Percentiles rank a stretch among this genome's conserved stretches.
These are phyloP conservation scores for Aleiodes alternator DNA, from an alignment of 2,888 invertebrate species.

Conservation along the genomic window DNA sequence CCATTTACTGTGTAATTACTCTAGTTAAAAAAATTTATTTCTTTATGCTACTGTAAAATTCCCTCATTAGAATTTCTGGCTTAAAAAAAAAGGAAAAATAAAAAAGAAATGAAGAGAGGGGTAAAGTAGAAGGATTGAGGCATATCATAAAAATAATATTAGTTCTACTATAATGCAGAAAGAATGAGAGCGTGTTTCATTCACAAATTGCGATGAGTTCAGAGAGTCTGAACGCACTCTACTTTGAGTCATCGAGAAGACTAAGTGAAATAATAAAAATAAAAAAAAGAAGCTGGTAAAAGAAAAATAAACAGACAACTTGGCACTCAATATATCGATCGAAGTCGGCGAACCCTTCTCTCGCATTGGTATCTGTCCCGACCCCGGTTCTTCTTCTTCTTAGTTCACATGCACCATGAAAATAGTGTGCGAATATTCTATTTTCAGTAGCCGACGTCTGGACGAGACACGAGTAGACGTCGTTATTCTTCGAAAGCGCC, in stretches of 20 bases:
- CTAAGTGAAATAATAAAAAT: neutral
- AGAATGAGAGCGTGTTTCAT: slow-evolving; percentile 11
- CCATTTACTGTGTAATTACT: too few species aligned
- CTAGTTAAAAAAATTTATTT: too few species aligned
- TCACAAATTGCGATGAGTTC: slow-evolving; percentile 2
- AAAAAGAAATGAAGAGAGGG: too few species aligned
- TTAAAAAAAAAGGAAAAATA: too few species aligned
- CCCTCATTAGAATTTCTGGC: too few species aligned
- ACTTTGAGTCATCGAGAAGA: slow-evolving; percentile 1
- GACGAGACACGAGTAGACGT: slow-evolving; percentile 66
- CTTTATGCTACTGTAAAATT: too few species aligned
- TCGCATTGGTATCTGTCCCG: neutral
- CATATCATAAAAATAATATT: neutral
- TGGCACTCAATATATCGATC: slow-evolving; percentile 25
- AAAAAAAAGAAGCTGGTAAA: neutral
- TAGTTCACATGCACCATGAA: slow-evolving; percentile 21
- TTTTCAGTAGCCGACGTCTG: slow-evolving; percentile 62
- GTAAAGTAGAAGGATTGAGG: neutral
- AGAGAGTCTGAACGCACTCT: neutral
- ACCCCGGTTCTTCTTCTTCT: neutral
- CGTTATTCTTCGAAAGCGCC: slow-evolving; percentile 61
- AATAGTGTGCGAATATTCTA: slow-evolving; percentile 39
- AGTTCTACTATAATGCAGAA: neutral
- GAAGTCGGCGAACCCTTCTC: slow-evolving; percentile 11
- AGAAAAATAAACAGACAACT: slow-evolving; percentile 6